These are phyloP conservation scores for Petrosia ficiformis DNA, from an alignment of 37 sponge, comb jelly and placozoan species.

Conservation along the genomic window DNA sequence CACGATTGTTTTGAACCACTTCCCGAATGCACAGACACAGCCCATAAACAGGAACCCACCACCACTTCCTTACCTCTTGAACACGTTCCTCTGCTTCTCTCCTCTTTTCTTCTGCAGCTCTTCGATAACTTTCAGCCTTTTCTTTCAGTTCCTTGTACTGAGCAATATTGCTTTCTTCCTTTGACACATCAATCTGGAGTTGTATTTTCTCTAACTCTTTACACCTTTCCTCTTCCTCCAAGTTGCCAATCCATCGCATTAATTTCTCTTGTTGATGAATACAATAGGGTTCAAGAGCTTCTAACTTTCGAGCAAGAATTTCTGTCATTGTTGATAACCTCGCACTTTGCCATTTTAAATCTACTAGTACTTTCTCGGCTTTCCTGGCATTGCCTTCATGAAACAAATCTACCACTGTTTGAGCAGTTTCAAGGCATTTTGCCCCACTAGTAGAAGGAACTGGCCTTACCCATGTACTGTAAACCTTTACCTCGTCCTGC, in stretches of 20 bases:
- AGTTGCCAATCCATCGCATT: not conserved
- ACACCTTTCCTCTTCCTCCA: not conserved
- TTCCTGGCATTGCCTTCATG: not conserved
- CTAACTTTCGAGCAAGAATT: not conserved
- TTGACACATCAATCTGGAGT: not conserved
- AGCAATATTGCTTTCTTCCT: not conserved
- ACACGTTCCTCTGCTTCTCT: not conserved
- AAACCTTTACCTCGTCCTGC: not conserved
- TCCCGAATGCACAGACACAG: constrained; percentile 19
- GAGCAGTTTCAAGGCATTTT: not conserved
- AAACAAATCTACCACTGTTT: not conserved
- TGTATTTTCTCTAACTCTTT: not conserved
- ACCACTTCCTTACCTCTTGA: not conserved
- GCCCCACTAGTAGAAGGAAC: not conserved
- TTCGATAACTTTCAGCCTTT: not conserved
- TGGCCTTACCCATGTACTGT: not conserved
- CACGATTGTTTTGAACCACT: not conserved
- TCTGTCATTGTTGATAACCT: not conserved
- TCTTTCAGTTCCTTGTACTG: not conserved
- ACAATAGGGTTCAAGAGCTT: not conserved
- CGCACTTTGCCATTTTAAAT: not conserved
- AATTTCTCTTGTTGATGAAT: not conserved
- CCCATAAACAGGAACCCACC: constrained; percentile 1
- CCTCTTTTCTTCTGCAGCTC: constrained; percentile 4
- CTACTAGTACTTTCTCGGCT: not conserved